A percentile compares a stretch with the other conserved stretches of the same genome.
phyloP scores from a whole-genome alignment of 2,113 vertebrate genomes.

The Istiophorus platypterus region DNA sequence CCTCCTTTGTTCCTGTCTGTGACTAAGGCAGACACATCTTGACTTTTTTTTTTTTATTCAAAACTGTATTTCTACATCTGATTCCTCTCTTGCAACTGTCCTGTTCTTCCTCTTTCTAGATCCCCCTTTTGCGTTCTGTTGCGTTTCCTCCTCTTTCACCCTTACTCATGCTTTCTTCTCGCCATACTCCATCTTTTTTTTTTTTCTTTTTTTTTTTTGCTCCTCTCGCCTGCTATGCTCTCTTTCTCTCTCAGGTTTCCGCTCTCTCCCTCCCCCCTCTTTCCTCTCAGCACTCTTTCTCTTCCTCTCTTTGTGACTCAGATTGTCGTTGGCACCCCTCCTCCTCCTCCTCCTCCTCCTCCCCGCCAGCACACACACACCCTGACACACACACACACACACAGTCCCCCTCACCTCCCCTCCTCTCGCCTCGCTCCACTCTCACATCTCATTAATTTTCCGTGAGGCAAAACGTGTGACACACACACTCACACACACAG shows the following conservation, averaged over 20 bases:
- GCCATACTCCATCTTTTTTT: conserved; percentile 47
- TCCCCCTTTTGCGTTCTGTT: conserved; percentile 48
- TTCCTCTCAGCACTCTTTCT: conserved; percentile 75
- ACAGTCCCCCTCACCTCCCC: conserved; percentile 27
- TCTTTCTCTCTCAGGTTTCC: conserved; percentile 71
- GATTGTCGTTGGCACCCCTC: conserved; percentile 80
- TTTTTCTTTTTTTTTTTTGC: conserved; percentile 7
- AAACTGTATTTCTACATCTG: conserved; percentile 33
- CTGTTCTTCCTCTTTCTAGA: conserved; percentile 45
- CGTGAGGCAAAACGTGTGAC: conserved; percentile 81
- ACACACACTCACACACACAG: conserved; percentile 40
- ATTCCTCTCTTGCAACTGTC: conserved; percentile 49
- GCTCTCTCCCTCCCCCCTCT: conserved; percentile 62
- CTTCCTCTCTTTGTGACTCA: conserved; percentile 84
- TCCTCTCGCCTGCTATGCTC: conserved; percentile 47
- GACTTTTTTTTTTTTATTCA: background rate
- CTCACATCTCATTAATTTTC: conserved; percentile 85
- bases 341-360: conserved; percentile 54
- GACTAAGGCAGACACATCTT: conserved; percentile 55
- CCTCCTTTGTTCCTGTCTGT: conserved; percentile 63
- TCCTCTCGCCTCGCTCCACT: conserved; percentile 72
- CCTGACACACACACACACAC: conserved; percentile 21
- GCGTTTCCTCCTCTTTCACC: conserved; percentile 51
- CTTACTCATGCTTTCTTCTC: conserved; percentile 46
- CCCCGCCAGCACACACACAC: conserved; percentile 40